Evolutionary conservation across 2,113 vertebrate genomes (phyloP).

Genomic region (Gopherus flavomarginatus): DNA sequence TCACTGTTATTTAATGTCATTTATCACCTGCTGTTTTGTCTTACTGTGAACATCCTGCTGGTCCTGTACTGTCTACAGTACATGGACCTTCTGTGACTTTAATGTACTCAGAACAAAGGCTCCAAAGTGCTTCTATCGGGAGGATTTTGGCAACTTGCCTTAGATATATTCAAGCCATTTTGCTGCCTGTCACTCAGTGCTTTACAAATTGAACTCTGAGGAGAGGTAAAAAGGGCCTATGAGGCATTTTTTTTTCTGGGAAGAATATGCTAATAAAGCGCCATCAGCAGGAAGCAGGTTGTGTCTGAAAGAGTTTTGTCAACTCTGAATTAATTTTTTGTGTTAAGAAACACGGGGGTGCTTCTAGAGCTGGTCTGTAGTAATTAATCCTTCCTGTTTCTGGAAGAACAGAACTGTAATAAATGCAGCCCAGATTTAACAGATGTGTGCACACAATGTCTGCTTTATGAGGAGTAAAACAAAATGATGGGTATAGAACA

Average conservation of each 20-base stretch:
- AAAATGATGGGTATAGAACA: slow-evolving; percentile 80
- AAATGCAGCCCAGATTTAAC: slow-evolving; percentile 83
- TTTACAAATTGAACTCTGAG: slow-evolving; percentile 87
- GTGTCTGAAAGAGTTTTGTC: slow-evolving; percentile 90
- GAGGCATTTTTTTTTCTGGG: slow-evolving; percentile 86
- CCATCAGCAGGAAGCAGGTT: slow-evolving; percentile 90
- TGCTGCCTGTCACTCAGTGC: slow-evolving; percentile 87
- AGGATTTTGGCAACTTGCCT: slow-evolving; percentile 86
- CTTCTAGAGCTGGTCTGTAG: slow-evolving; percentile 80
- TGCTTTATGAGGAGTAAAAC: slow-evolving; percentile 83
- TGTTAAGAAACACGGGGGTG: slow-evolving; percentile 85
- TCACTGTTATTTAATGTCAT: slow-evolving; percentile 89
- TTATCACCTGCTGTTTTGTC: slow-evolving; percentile 91
- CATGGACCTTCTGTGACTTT: slow-evolving; percentile 88
- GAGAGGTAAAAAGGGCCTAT: slow-evolving; percentile 86
- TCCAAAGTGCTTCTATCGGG: slow-evolving; percentile 84
- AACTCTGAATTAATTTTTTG: slow-evolving; percentile 92
- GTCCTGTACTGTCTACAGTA: slow-evolving; percentile 82
- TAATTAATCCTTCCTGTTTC: slow-evolving; percentile 91
- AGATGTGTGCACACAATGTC: slow-evolving; percentile 85
- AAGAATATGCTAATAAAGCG: slow-evolving; percentile 90
- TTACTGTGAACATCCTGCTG: slow-evolving; percentile 88
- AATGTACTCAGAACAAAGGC: slow-evolving; percentile 87
- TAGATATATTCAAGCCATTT: slow-evolving; percentile 87
- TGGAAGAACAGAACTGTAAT: slow-evolving; percentile 82